Conservation (phyloP, 2,113 vertebrate species). For the Phocoena phocoena region DNA sequence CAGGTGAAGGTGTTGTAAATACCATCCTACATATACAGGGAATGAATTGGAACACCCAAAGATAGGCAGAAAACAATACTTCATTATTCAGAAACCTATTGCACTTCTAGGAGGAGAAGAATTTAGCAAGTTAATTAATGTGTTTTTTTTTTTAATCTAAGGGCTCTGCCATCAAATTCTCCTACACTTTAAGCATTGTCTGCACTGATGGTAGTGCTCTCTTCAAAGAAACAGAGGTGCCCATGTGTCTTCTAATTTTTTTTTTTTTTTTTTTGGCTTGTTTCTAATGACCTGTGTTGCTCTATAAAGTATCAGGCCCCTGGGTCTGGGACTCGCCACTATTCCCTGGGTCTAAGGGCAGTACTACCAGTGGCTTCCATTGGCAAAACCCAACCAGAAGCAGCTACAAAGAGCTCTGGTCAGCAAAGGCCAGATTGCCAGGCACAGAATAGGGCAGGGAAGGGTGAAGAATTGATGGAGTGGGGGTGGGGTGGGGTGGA, state of each 20-base stretch:
- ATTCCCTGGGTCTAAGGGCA: neutral
- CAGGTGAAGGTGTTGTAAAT: neutral
- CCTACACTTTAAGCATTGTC: neutral
- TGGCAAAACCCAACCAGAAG: neutral
- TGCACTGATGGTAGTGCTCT: neutral
- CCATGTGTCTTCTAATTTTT: neutral
- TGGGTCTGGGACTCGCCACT: neutral
- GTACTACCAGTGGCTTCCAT: neutral
- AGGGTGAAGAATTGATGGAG: neutral
- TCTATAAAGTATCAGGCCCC: neutral
- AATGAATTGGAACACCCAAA: neutral
- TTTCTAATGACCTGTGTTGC: neutral
- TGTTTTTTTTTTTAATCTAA: neutral
- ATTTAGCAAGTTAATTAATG: neutral
- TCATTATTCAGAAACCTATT: neutral
- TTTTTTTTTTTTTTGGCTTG: neutral
- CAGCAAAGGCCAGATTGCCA: neutral
- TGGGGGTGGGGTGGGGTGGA: fast-evolving
- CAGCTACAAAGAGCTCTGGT: neutral
- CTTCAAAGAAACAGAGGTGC: neutral
- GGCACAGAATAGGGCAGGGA: neutral
- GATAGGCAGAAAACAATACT: neutral
- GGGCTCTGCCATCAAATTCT: neutral
- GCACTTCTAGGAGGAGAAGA: neutral
- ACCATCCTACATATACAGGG: neutral